These are phyloP conservation scores for Chrysemys picta DNA, from an alignment of 2,113 vertebrate genomes.

Conservation along the genomic window DNA sequence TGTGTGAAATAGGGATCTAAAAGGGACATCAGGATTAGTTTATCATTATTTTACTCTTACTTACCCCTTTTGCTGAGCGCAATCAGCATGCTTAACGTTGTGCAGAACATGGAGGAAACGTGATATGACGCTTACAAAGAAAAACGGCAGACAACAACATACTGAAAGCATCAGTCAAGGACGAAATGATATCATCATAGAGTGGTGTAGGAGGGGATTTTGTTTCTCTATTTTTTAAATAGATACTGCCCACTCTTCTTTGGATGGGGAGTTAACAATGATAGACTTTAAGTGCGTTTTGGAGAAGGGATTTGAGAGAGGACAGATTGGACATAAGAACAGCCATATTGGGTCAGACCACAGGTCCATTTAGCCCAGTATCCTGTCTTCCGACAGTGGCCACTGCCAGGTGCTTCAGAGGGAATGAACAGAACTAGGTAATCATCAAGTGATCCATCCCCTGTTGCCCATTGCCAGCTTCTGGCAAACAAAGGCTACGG, in stretches of 20 bases:
- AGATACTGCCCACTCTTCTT: background rate
- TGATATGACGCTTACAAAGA: background rate
- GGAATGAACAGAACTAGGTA: no score
- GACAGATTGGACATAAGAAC: background rate
- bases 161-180: background rate
- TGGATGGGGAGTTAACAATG: background rate
- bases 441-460: no score
- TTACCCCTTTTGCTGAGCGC: background rate
- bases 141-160: background rate
- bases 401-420: no score
- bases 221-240: background rate
- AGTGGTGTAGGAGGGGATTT: background rate
- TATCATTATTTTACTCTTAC: background rate
- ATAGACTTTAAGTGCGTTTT: background rate
- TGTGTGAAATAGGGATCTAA: accelerated
- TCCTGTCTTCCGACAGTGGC: no score
- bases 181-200: background rate
- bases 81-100: background rate
- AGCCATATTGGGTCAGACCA: no score
- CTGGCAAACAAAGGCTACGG: no score
- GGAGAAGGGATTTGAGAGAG: background rate
- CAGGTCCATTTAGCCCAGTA: no score
- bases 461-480: no score
- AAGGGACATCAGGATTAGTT: background rate
- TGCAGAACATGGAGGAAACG: background rate